Percentiles rank a stretch among this genome's conserved stretches.
Conservation (phyloP, 2,113 vertebrate genomes). For the Tragelaphus imberbis region DNA sequence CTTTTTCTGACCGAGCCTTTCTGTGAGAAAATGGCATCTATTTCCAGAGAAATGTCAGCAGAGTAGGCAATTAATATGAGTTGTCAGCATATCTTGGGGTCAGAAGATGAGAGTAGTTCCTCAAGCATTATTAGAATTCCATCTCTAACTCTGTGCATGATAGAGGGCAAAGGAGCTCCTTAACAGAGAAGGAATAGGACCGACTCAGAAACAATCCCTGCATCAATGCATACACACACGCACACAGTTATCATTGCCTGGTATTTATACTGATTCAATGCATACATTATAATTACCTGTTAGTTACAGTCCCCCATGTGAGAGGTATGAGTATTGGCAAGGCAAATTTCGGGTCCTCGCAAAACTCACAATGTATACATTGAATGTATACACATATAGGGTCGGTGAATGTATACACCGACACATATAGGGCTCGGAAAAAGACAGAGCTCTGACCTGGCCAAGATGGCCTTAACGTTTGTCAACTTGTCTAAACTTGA, state of each 20-base stretch:
- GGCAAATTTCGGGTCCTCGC: neutral
- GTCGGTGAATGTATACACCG: too few relatives aligned
- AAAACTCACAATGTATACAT: neutral
- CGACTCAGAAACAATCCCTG: neutral
- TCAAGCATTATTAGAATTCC: neutral
- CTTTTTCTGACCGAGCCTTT: neutral
- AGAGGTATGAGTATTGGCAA: neutral
- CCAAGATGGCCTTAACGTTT: neutral
- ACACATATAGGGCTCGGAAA: neutral
- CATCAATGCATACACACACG: neutral
- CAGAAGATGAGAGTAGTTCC: neutral
- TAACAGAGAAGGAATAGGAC: neutral
- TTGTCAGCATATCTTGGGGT: neutral
- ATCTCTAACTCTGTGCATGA: neutral
- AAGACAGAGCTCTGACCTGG: neutral
- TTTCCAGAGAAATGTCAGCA: slow-evolving; percentile 23
- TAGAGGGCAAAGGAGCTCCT: neutral
- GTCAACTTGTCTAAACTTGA: neutral
- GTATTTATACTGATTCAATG: neutral
- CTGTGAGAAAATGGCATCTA: neutral
- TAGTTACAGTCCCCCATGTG: neutral
- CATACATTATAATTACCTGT: neutral
- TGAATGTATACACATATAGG: too few relatives aligned
- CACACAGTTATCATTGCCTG: neutral
- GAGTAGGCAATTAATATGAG: neutral